Evolutionary conservation across 1,140 invertebrate genomes (phyloP), one percentile per base, ranked within the genome.

Genomic region (Episyrphus balteatus): DNA sequence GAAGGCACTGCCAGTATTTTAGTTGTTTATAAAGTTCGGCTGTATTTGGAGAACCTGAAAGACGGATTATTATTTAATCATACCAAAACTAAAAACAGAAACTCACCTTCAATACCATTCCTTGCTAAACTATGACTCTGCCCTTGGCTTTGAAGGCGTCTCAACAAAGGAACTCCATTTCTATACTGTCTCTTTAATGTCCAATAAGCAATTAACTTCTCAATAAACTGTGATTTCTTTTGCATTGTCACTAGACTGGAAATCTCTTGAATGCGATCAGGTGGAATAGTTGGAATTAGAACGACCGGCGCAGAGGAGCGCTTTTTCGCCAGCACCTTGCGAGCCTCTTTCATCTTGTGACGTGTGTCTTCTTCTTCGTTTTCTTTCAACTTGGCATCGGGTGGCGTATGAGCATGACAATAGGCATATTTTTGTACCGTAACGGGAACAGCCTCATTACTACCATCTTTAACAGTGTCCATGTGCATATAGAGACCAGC

Each of bases 401-500:
- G 72, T 0, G 93, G 92, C 1, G 91, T 88, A 67, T 98, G 94
- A 6, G 87, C 78, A 69, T 97, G 90, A 68, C 95, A 98, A 64
- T 86, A 98, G 12, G 94, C 94, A 52, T 89, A 93, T 70, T 98
- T 98, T 53, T 92, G 83, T 0, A 98, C 92, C 51, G 87, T 80
- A 59, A 83, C 81, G 1, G 83, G 79, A 33, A 76, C 74, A 19
- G 80, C 77, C 51, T 77, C 75, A 2, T 80, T 73, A 42, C 83
- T 80, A 0, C 73, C 66, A 21, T 86, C 84, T 60, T 83, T 78
- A 0, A 92, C 83, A 2, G 89, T 92, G 61, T 97, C 88, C 83
- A 98, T 96, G 66, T 92, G 88, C 94, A 98, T 98, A 55, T 85
- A 80, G 0, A 92, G 73, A 46, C 94, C 93, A 42, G 93, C 92